Base-by-base conservation (phyloP, 2,888 invertebrate genomes). In the Hydroisotoma schaefferi region DNA sequence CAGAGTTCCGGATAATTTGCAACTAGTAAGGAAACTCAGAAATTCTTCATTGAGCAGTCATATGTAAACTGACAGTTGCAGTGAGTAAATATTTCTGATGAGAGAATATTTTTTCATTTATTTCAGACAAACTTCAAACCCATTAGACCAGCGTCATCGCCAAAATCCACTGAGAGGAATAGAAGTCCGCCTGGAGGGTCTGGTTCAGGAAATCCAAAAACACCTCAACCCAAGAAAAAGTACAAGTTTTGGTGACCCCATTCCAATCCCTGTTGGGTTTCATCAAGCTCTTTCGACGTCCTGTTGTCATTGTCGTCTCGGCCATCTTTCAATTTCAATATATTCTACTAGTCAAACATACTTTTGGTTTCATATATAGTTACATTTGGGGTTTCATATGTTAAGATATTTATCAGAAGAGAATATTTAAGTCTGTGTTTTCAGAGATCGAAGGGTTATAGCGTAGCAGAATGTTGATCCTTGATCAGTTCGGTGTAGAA, bases 1-100 rank as follows among this genome's bases (percentile, higher is more conserved):
- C 4, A 58, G 72, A n/a, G 72, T 72, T 47, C 72, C 72, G 5
- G 70, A 72, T 48, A 72, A 69, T 54, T 69, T 69, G 55, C 65
- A 72, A 53, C 56, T 72, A 61, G 72, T 72, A 59, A 59, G 65
- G n/a, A n/a, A n/a, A n/a, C n/a, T n/a, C n/a, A n/a, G n/a, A n/a
- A n/a, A n/a, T n/a, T n/a, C n/a, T n/a, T n/a, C n/a, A n/a, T n/a
- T n/a, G n/a, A n/a, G n/a, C n/a, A n/a, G n/a, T n/a, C n/a, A n/a
- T 18, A n/a, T 28, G 28, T 54, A 20, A 23, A 18, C 37, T 18
- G 22, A 56, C n/a, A 20, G 38, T 29, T 44, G 15, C 15, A 10
- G 8, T 44, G 15, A n/a, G 15, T 12, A 10, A 4, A 53, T 38
- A 23, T 20, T n/a, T n/a, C n/a, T n/a, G n/a, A n/a, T n/a, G n/a